These are phyloP conservation scores for Lasioglossum zephyrum DNA, from an alignment of 2,888 invertebrate species.

Conservation along the genomic window DNA sequence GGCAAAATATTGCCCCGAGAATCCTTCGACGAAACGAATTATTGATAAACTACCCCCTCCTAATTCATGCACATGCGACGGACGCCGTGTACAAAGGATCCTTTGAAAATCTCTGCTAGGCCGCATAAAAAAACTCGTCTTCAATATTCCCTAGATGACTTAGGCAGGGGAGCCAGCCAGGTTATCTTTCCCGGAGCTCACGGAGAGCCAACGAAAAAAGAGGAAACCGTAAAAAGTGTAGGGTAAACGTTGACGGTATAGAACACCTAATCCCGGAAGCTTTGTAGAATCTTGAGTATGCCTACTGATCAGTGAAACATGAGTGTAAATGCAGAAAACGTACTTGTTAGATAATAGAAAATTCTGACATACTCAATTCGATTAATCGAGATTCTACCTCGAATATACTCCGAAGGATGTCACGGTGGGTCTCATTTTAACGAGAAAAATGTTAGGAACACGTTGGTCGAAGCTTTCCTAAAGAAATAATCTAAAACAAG, in stretches of 20 bases:
- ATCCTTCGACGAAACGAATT: slow-evolving; percentile 14
- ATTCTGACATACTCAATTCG: neutral
- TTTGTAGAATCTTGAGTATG: neutral
- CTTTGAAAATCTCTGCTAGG: slow-evolving; percentile 39
- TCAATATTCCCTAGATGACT: slow-evolving; percentile 32
- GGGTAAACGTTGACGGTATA: neutral
- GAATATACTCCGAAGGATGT: neutral
- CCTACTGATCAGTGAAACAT: neutral
- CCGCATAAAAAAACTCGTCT: slow-evolving; percentile 42
- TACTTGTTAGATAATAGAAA: no score
- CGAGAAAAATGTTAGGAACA: neutral
- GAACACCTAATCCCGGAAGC: neutral
- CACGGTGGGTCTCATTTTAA: neutral
- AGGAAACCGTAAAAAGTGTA: neutral
- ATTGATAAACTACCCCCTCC: slow-evolving; percentile 22
- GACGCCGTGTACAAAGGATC: slow-evolving; percentile 21
- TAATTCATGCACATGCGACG: slow-evolving; percentile 13
- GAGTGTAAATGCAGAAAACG: no score
- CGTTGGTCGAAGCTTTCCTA: no score
- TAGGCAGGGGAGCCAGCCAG: slow-evolving; percentile 43
- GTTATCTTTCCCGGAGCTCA: slow-evolving; percentile 63
- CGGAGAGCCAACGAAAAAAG: slow-evolving; percentile 1
- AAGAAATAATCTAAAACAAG: neutral
- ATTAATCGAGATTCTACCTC: neutral
- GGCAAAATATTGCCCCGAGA: slow-evolving; percentile 11